A percentile compares a stretch with the other conserved stretches of the same genome.
Conservation (phyloP, 2,888 invertebrate species). For the Harpalus rubripes region DNA sequence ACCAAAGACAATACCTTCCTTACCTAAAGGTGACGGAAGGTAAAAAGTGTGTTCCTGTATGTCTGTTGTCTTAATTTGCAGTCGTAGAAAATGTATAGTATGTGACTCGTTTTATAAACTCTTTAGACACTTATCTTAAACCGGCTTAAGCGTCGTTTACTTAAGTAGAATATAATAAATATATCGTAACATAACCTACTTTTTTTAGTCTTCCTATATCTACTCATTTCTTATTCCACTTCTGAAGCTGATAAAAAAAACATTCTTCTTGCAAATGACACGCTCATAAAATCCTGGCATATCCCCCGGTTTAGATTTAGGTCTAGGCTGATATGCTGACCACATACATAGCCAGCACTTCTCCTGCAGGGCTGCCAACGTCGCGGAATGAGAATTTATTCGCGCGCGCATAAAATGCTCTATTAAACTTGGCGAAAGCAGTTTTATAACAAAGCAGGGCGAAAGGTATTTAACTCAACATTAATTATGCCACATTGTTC, state of each 20-base stretch:
- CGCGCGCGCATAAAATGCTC: constrained; percentile 54
- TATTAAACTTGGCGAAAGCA: constrained; percentile 58
- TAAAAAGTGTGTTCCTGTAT: no score
- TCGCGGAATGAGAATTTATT: constrained; percentile 51
- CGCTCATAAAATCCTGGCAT: not conserved
- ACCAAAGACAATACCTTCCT: no score
- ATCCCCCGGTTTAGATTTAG: not conserved
- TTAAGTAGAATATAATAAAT: no score
- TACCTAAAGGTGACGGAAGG: no score
- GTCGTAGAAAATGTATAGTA: no score
- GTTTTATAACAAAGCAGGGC: constrained; percentile 58
- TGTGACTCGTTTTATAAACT: no score
- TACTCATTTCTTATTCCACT: not conserved
- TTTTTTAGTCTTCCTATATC: no score
- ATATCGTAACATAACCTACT: no score
- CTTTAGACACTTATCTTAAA: no score
- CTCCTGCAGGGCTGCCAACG: not conserved
- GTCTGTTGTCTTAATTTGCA: no score
- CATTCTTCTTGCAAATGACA: not conserved
- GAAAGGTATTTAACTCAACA: constrained; percentile 61
- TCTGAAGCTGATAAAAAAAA: not conserved
- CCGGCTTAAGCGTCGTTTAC: no score
- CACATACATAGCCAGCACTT: constrained; percentile 4
- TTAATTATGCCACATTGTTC: constrained; percentile 60
- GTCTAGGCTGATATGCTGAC: not conserved